A percentile compares a stretch with the other conserved stretches of the same genome.
These are phyloP conservation scores for Empidonax alnorum DNA, from an alignment of 2,113 vertebrate genomes.

Conservation along the genomic window DNA sequence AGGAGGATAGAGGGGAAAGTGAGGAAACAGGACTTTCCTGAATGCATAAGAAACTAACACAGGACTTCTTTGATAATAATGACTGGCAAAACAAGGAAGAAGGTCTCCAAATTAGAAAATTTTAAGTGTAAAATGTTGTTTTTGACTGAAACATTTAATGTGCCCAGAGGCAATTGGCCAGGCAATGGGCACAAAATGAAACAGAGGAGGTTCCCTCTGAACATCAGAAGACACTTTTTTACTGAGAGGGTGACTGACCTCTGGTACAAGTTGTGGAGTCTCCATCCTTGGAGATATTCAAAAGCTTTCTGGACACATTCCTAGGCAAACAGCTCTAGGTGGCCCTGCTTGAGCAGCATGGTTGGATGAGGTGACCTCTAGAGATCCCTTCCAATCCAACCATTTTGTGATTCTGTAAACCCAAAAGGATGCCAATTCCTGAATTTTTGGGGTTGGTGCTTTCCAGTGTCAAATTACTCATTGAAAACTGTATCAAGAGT, in stretches of 20 bases:
- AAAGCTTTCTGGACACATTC: not conserved
- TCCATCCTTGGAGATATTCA: not conserved
- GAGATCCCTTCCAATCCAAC: not conserved
- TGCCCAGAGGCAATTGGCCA: not conserved
- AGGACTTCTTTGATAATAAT: not conserved
- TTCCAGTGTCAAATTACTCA: not conserved
- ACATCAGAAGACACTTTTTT: not conserved
- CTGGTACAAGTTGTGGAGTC: not conserved
- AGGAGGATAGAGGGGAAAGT: not conserved
- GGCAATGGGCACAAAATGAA: not conserved
- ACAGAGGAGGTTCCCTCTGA: accelerated
- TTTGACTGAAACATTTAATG: not conserved
- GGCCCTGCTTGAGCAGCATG: not conserved
- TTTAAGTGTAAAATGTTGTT: not conserved
- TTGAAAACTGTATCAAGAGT: not conserved
- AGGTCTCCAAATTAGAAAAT: not conserved
- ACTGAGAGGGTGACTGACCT: not conserved
- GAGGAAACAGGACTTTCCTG: not conserved
- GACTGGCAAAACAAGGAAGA: not conserved
- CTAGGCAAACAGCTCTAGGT: not conserved
- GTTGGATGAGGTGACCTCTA: not conserved
- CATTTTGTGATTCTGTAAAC: not conserved
- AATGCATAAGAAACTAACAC: not conserved
- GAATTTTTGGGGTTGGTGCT: not conserved
- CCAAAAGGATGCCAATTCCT: not conserved